Evolutionary conservation across 2,113 vertebrate genomes (phyloP).

Genomic region (Salminus brasiliensis): DNA sequence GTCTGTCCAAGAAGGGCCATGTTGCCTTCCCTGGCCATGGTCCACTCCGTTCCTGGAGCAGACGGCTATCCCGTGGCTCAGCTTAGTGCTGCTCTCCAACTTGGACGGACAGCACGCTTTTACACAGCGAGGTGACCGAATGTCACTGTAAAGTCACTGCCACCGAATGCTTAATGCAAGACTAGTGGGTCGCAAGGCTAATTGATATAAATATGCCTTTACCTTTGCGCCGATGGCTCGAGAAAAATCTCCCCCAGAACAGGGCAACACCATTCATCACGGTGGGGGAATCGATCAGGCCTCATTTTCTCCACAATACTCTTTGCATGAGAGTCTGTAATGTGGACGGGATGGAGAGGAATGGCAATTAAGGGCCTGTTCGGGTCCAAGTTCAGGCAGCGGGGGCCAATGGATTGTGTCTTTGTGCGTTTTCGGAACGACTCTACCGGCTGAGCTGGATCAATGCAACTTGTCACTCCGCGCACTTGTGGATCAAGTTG

Average conservation of each 20-base stretch:
- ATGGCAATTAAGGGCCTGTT: constrained; percentile 49
- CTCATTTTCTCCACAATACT: constrained; percentile 35
- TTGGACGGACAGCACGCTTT: neutral
- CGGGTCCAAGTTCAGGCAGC: constrained; percentile 27
- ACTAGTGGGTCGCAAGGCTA: constrained; percentile 27
- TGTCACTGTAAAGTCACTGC: constrained; percentile 20
- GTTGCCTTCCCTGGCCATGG: constrained; percentile 6
- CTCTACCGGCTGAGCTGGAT: neutral
- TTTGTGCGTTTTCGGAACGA: constrained; percentile 21
- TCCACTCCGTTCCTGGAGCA: constrained; percentile 8
- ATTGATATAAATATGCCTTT: constrained; percentile 49
- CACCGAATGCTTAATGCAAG: constrained; percentile 22
- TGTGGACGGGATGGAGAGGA: constrained; percentile 22
- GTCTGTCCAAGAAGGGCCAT: neutral
- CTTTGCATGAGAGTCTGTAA: constrained; percentile 11
- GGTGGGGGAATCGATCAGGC: constrained; percentile 30
- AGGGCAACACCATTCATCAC: constrained; percentile 44
- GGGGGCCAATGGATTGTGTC: constrained; percentile 31
- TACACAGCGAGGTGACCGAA: constrained; percentile 1
- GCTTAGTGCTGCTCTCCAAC: neutral
- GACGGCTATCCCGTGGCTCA: neutral
- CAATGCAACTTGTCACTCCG: constrained; percentile 16
- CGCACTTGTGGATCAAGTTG: constrained; percentile 14
- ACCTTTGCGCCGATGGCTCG: constrained; percentile 37
- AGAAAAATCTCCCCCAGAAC: constrained; percentile 47